Evolutionary conservation across 2,888 invertebrate genomes (phyloP), one percentile per base, ranked within the genome.

Genomic region (Athetis lepigone): DNA sequence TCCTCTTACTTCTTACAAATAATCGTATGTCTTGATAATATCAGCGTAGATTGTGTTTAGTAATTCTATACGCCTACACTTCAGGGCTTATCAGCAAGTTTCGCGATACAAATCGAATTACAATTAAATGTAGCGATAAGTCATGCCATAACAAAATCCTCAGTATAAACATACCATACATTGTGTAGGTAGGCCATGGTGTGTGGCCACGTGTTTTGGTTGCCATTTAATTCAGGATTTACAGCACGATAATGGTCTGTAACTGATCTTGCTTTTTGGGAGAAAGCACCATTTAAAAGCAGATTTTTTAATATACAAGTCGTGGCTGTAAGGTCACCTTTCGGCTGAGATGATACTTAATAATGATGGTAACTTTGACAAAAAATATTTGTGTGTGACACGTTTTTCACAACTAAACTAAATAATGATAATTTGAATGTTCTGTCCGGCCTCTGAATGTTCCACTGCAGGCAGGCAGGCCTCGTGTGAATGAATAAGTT

Each of bases 81-180:
- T 4, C 2, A 16, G 13, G 5, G 51, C 39, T 70, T 69, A 70
- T 70, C 65, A 49, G 29, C 25, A 68, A 61, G 27, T 61, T 36
- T 23, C 8, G 37, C 49, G 13, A 18, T 39, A 40, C 37, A 45
- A 66, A 71, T 51, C 67, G 67, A 52, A 72, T 65, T 71, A 47
- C 39, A 65, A 66, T 71, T 55, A 71, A 36, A 51, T 60, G 37
- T 40, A 39, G 21, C 62, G 68, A 71, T 62, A 68, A 68, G 49
- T 50, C 7, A 25, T 21, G 36, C 62, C 52, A 57, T 66, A 60
- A 55, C 52, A 42, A 33, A 16, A 42, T 50, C 52, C 21, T 40
- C 40, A 18, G 58, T 54, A 36, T 66, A 70, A 70, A 65, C 51
- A 57, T 47, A 18, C 57, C 33, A 43, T 25, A 70, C 64, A 56